Percentiles rank a stretch among this genome's conserved stretches.
phyloP scores from a whole-genome alignment of 2,797 vertebrate genomes.

The Lates japonicus region DNA sequence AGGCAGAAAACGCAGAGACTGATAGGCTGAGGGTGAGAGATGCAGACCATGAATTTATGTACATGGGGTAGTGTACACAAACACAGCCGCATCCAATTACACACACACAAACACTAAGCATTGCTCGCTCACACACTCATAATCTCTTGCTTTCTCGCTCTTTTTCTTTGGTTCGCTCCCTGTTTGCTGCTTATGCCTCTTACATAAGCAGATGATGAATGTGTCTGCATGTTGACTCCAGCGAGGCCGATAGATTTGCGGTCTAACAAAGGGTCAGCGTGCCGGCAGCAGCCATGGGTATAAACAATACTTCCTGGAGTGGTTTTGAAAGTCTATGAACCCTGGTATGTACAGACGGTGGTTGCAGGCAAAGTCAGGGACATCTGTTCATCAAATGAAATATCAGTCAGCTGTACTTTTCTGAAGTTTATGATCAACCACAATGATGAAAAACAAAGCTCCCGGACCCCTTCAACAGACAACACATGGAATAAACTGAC shows the following conservation, averaged over 20 bases:
- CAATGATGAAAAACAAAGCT: not conserved
- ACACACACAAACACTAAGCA: slow-evolving; percentile 44
- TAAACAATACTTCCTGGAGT: slow-evolving; percentile 20
- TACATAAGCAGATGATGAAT: slow-evolving; percentile 58
- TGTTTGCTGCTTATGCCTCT: slow-evolving; percentile 32
- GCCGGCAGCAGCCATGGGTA: slow-evolving; percentile 1
- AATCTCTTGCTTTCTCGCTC: slow-evolving; percentile 42
- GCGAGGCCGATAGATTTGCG: slow-evolving; percentile 11
- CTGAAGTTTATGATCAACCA: not conserved
- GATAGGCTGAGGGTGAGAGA: slow-evolving; percentile 40
- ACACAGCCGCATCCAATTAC: slow-evolving; percentile 61
- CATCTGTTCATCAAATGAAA: not conserved
- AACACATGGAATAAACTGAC: not conserved
- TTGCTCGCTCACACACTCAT: slow-evolving; percentile 42
- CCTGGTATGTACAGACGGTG: not conserved
- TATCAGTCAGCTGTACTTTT: not conserved
- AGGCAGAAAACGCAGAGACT: slow-evolving; percentile 48
- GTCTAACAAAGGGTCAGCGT: slow-evolving; percentile 34
- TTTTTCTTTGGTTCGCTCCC: slow-evolving; percentile 28
- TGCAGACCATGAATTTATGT: slow-evolving; percentile 41
- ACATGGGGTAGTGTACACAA: slow-evolving; percentile 52
- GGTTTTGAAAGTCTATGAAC: slow-evolving; percentile 28
- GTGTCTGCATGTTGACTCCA: slow-evolving; percentile 30
- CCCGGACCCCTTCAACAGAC: not conserved
- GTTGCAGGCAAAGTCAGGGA: slow-evolving; percentile 6